Evolutionary conservation across 1,140 invertebrate species (phyloP).

Genomic region (Aricia agestis): DNA sequence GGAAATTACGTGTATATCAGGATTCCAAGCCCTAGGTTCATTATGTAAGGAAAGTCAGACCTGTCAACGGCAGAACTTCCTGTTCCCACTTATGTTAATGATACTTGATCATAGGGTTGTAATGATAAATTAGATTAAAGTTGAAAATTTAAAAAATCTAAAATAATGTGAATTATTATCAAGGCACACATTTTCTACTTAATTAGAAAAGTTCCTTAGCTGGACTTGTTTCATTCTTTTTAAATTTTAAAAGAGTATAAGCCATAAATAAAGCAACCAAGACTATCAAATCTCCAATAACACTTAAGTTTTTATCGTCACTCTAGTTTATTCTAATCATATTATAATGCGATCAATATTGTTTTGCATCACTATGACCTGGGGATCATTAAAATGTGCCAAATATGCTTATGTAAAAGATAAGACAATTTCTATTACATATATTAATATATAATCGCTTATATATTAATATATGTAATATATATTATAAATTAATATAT

Average conservation of each 20-base stretch:
- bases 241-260: too few relatives aligned
- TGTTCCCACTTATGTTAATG: neutral
- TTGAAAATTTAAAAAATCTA: neutral
- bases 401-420: neutral
- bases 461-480: too few relatives aligned
- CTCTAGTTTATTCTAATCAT: neutral
- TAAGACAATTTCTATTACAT: neutral
- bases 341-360: neutral
- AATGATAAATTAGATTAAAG: neutral
- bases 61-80: neutral
- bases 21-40: neutral
- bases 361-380: neutral
- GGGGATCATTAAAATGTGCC: neutral
- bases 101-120: neutral
- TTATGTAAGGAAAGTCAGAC: neutral
- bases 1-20: neutral
- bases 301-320: neutral
- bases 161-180: too few relatives aligned
- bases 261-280: too few relatives aligned
- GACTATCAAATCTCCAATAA: neutral
- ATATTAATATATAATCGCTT: neutral
- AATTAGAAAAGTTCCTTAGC: too few relatives aligned
- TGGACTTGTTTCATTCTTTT: too few relatives aligned
- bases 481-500: too few relatives aligned
- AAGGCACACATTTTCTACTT: too few relatives aligned